phyloP scores from a whole-genome alignment of 2,113 vertebrate species.

The Baryphthengus martii region DNA sequence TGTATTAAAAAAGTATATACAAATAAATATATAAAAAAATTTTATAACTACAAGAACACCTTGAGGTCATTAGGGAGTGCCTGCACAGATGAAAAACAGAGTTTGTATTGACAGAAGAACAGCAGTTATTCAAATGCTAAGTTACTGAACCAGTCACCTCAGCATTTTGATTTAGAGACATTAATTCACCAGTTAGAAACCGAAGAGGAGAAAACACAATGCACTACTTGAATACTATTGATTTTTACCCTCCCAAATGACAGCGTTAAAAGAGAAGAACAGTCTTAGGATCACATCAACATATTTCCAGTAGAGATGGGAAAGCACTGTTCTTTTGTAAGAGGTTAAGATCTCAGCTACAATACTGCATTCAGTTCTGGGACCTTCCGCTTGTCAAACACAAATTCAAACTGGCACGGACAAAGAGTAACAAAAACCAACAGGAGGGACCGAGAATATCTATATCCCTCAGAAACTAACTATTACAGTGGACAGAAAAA shows the following conservation, averaged over 20 bases:
- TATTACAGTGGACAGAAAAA: not conserved
- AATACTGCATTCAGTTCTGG: not conserved
- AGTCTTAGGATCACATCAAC: not conserved
- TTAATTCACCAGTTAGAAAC: not conserved
- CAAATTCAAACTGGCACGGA: not conserved
- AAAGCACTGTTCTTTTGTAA: not conserved
- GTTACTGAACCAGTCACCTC: not conserved
- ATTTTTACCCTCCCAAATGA: not conserved
- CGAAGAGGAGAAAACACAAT: not conserved
- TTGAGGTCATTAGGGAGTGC: not conserved
- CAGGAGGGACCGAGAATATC: not conserved
- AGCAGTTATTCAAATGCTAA: not conserved
- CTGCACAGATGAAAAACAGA: not conserved
- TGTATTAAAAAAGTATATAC: not conserved
- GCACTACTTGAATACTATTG: not conserved
- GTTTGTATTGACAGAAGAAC: not conserved
- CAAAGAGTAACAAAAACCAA: not conserved
- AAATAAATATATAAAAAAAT: not conserved
- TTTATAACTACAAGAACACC: not conserved
- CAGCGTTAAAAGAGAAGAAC: not conserved
- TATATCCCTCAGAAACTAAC: not conserved
- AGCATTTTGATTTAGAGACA: not conserved
- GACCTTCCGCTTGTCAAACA: not conserved
- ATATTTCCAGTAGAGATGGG: not conserved
- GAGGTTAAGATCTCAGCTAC: not conserved